Base-by-base conservation (phyloP, 2,113 vertebrate genomes). In the Grammomys dolichurus region DNA sequence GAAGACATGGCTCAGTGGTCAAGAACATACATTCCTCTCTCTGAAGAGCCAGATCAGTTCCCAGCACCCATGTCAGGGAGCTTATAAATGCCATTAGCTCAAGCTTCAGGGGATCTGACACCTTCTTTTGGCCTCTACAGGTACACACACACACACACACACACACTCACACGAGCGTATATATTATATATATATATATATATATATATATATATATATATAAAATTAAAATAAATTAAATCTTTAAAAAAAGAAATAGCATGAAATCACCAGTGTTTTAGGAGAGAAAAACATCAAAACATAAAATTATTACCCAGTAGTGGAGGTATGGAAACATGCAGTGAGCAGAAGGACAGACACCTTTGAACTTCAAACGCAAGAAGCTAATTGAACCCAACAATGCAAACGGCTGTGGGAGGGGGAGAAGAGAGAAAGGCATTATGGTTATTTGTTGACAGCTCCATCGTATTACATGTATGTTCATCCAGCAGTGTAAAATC, bases 401-500 rank as follows among this genome's bases (percentile, higher is more conserved):
- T 98, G 92, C 94, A 97, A 96, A 98, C 98, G 97, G 97, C 58
- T 86, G 75, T 81, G 95, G 97, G 97, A 65, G 33, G 87, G 92
- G 46, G 72, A 58, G 17, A 90, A 56, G 80, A 84, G 81, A 91
- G 95, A 90, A 98, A 97, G 96, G 97, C 97, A 97, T 98, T 97
- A 98, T 97, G 98, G 97, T 98, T 98, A 98, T 98, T 98, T 98
- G 98, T 97, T 97, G 98, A 98, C 98, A 98, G 97, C 96, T 98
- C 98, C 96, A 87, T 98, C 97, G 97, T 98, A 98, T 98, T 98
- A 97, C 98, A 95, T 98, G 97, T 97, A 97, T 97, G 95, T 98
- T 98, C 97, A 98, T 98, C 98, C 97, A 98, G 98, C 98, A 98
- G 98, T 98, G 98, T 98, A 98, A 98, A 99, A 98, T 98, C 98